phyloP scores from a whole-genome alignment of 2,113 vertebrate species.

The Actinemys pallida region DNA sequence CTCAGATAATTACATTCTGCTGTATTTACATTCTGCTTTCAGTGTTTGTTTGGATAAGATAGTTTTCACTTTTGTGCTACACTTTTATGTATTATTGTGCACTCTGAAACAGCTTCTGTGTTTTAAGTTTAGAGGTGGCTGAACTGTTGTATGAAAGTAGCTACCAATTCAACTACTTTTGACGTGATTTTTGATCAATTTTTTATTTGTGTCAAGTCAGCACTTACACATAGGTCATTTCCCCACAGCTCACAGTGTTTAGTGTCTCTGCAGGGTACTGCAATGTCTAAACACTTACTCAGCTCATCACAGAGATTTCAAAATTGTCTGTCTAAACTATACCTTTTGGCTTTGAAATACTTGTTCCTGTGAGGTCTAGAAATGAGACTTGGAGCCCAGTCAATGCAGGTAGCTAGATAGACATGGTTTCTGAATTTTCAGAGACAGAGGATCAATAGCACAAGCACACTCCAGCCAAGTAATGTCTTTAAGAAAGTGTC shows the following conservation, averaged over 20 bases:
- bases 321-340: constrained; percentile 48
- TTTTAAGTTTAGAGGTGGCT: constrained; percentile 42
- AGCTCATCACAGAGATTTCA: constrained; percentile 36
- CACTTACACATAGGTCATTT: constrained; percentile 64
- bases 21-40: not conserved
- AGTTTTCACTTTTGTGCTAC: constrained; percentile 4
- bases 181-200: constrained; percentile 41
- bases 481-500: constrained; percentile 36
- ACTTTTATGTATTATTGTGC: constrained; percentile 34
- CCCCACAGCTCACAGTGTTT: constrained; percentile 24
- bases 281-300: constrained; percentile 45
- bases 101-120: not conserved
- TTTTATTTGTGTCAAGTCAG: constrained; percentile 65
- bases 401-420: not conserved
- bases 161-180: constrained; percentile 32
- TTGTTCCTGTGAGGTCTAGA: constrained; percentile 22
- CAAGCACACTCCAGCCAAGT: constrained; percentile 35
- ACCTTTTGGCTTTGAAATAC: not conserved
- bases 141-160: constrained; percentile 31
- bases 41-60: not conserved
- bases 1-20: not conserved
- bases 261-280: constrained; percentile 43
- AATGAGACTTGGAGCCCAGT: constrained; percentile 22
- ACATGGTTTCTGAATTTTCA: not conserved
- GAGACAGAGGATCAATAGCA: constrained; percentile 30